Evolutionary conservation across 1,140 invertebrate species (phyloP), one percentile per base, ranked within the genome.

Genomic region (Chelonus insularis): DNA sequence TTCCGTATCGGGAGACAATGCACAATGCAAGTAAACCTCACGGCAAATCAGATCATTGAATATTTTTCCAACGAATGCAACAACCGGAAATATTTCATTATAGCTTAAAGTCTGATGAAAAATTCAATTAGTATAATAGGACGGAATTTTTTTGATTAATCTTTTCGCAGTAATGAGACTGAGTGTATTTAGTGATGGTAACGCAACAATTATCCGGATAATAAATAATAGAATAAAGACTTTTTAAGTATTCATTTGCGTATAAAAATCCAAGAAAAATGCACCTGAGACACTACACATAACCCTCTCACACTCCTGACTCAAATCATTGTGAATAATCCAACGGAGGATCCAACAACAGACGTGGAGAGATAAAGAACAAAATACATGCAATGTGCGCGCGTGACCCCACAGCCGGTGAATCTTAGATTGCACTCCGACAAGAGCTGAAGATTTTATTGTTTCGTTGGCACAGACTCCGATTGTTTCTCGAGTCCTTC

Each of bases 1-100:
- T 65, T 60, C 57, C 64, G 56, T 65, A 65, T 57, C 56, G 51
- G 60, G 21, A 54, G 58, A 65, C 64, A 65, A 65, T 66, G 58
- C 61, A 66, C 62, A 62, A 62, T 62, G 57, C 65, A 51, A 59
- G 55, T 48, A 9, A 61, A 37, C 47, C 41, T 45, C 41, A 34
- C 25, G 4, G 11, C 14, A 62, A 59, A 62, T 65, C 56, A 32
- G 57, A 62, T 59, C 64, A 59, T 55, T 52, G 45, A 57, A 57
- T 50, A 29, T 57, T 47, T 50, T 43, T 55, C 12, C 32, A 23
- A 50, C 20, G 23, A 50, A 50, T n/a, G 18, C 18, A 50, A 11
- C 47, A 29, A 4, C 39, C 5, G 12, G 25, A 29, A 29, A 29
- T 29, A 29, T 29, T 29, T 29, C 25, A 29, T 29, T n/a, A n/a